These are phyloP conservation scores for Drosophila multiciliata DNA, from an alignment of 2,888 invertebrate species.

Conservation along the genomic window DNA sequence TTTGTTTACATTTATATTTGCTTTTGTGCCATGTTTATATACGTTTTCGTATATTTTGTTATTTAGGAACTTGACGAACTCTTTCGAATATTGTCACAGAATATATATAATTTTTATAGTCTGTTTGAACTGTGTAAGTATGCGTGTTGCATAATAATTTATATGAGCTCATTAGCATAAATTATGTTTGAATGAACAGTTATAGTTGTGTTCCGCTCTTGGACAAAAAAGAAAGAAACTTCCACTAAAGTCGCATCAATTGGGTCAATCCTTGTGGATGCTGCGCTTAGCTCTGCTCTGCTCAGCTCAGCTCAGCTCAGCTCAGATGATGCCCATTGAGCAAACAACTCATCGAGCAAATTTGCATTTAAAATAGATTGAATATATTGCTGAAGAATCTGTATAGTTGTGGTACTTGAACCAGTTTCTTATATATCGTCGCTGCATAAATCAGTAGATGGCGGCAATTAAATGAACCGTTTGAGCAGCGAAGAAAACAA, in stretches of 20 bases:
- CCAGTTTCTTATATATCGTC: not conserved
- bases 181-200: slow-evolving; percentile 2
- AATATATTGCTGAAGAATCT: slow-evolving; percentile 2
- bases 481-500: slow-evolving; percentile 51
- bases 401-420: not conserved
- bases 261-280: slow-evolving; percentile 32
- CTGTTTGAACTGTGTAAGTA: slow-evolving; percentile 4
- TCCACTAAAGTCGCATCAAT: slow-evolving; percentile 26
- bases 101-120: not conserved
- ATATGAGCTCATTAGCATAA: slow-evolving; percentile 44
- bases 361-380: slow-evolving; percentile 47
- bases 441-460: slow-evolving; percentile 46
- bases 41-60: not conserved
- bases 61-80: not conserved
- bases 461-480: slow-evolving; percentile 47
- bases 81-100: not conserved
- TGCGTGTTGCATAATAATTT: slow-evolving; percentile 44
- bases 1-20: too few species aligned
- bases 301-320: slow-evolving; percentile 5
- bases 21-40: not conserved
- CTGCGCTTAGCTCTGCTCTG: slow-evolving; percentile 7
- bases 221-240: slow-evolving; percentile 27
- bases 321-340: slow-evolving; percentile 21
- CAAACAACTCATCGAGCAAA: slow-evolving; percentile 29
- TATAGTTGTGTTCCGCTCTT: not conserved